Conservation (phyloP, 2,113 vertebrate genomes). For the Solea senegalensis region DNA sequence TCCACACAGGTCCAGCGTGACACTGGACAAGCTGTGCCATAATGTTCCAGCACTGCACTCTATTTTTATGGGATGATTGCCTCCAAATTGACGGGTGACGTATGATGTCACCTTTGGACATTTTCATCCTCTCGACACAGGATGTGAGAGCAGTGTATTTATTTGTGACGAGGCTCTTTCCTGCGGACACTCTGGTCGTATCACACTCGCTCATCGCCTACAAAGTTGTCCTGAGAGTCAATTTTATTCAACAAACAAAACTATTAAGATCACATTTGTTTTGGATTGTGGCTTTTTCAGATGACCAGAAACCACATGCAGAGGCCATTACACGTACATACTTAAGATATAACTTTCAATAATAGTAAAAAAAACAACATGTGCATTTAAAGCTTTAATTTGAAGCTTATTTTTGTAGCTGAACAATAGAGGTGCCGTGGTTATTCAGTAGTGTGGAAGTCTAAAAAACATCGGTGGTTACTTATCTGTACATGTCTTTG, state of each 20-base stretch:
- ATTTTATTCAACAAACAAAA: background rate
- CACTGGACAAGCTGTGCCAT: constrained; percentile 22
- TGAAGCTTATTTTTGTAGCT: constrained; percentile 52
- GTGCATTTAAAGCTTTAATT: constrained; percentile 38
- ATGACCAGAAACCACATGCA: constrained; percentile 6
- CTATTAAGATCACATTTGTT: background rate
- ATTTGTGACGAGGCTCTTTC: constrained; percentile 17
- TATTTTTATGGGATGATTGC: constrained; percentile 53
- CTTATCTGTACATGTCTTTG: constrained; percentile 20
- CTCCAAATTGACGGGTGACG: constrained; percentile 44
- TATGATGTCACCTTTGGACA: constrained; percentile 31
- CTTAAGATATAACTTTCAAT: background rate
- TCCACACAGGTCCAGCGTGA: constrained; percentile 22
- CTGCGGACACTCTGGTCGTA: constrained; percentile 17
- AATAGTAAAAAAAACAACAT: constrained; percentile 17
- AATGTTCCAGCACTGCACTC: constrained; percentile 34
- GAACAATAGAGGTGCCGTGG: constrained; percentile 34
- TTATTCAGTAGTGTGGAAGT: constrained; percentile 44
- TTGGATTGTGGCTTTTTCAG: background rate
- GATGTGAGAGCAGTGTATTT: constrained; percentile 13
- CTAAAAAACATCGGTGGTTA: constrained; percentile 20
- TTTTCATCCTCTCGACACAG: constrained; percentile 33
- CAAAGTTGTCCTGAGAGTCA: too few relatives aligned
- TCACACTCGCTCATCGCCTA: too few relatives aligned
- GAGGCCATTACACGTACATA: too few relatives aligned